These are phyloP conservation scores for Alaudala cheleensis DNA, from an alignment of 2,113 vertebrate species.

Conservation along the genomic window DNA sequence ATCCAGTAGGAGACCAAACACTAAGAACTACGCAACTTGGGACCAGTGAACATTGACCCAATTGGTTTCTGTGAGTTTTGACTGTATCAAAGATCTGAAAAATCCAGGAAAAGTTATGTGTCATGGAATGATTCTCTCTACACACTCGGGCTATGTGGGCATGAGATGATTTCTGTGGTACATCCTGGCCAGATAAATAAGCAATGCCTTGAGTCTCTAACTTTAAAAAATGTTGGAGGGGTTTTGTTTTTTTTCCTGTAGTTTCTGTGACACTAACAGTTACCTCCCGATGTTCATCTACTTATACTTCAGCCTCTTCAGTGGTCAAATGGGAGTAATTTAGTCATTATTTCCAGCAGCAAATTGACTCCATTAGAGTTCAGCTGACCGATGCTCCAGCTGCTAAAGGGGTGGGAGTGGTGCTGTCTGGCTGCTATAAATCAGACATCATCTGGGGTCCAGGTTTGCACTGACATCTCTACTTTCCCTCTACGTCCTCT, in stretches of 20 bases:
- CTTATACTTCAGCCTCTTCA: conserved; percentile 46
- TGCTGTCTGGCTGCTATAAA: conserved; percentile 27
- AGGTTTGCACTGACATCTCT: background rate
- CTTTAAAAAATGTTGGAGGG: background rate
- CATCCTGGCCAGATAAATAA: background rate
- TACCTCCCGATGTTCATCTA: conserved; percentile 29
- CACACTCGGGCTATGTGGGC: background rate
- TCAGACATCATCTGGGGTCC: background rate
- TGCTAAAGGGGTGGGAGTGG: conserved; percentile 52
- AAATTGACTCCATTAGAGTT: conserved; percentile 68
- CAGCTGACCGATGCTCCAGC: conserved; percentile 52
- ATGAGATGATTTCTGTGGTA: background rate
- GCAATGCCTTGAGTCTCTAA: background rate
- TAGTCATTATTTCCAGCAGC: conserved; percentile 67
- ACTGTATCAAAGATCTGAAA: background rate
- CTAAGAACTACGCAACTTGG: too few relatives aligned
- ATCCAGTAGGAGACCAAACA: background rate
- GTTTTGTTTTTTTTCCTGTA: background rate
- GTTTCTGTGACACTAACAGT: background rate
- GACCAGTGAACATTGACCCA: background rate
- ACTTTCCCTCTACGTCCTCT: background rate
- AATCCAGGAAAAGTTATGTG: background rate
- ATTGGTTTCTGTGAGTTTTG: background rate
- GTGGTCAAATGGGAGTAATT: conserved; percentile 67
- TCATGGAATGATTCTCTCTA: background rate